A percentile compares a stretch with the other conserved stretches of the same genome.
Evolutionary conservation across 1,140 invertebrate species (phyloP).

Genomic region (Melipona quadrifasciata): DNA sequence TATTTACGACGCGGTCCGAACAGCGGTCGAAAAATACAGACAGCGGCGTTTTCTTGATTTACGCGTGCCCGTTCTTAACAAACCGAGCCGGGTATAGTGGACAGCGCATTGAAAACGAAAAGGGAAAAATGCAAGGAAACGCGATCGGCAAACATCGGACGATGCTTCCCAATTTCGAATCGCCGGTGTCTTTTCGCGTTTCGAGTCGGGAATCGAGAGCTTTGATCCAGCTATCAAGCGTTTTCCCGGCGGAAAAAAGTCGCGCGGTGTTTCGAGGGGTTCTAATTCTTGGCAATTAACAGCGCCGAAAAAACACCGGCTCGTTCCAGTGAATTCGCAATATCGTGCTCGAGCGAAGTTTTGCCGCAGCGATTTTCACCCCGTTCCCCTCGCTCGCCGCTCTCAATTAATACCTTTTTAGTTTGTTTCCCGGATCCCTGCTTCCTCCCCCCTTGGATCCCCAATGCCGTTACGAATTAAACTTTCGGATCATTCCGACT

Average conservation of each 20-base stretch:
- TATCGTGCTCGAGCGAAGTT: slow-evolving; percentile 17
- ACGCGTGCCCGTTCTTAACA: neutral
- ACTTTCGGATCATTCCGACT: slow-evolving; percentile 9
- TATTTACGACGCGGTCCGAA: neutral
- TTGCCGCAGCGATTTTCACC: neutral
- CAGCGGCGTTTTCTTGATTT: neutral
- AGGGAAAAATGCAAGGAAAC: no score
- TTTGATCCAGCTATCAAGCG: neutral
- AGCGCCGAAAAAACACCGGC: neutral
- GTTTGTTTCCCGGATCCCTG: slow-evolving; percentile 20
- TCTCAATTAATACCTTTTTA: slow-evolving; percentile 27
- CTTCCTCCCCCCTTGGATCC: no score
- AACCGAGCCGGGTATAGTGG: neutral
- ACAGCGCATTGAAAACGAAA: no score
- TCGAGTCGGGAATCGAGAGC: no score
- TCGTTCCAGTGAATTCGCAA: neutral
- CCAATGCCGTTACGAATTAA: slow-evolving; percentile 14
- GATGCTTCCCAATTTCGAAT: neutral
- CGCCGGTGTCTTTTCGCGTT: no score
- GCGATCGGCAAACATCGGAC: neutral
- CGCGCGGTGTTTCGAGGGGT: neutral
- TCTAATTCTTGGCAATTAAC: slow-evolving; percentile 19
- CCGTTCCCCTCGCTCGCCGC: neutral
- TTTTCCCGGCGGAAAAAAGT: neutral
- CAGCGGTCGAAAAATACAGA: neutral